These are phyloP conservation scores for Halcyon chelicuti DNA, from an alignment of 2,797 vertebrate species.

Conservation along the genomic window DNA sequence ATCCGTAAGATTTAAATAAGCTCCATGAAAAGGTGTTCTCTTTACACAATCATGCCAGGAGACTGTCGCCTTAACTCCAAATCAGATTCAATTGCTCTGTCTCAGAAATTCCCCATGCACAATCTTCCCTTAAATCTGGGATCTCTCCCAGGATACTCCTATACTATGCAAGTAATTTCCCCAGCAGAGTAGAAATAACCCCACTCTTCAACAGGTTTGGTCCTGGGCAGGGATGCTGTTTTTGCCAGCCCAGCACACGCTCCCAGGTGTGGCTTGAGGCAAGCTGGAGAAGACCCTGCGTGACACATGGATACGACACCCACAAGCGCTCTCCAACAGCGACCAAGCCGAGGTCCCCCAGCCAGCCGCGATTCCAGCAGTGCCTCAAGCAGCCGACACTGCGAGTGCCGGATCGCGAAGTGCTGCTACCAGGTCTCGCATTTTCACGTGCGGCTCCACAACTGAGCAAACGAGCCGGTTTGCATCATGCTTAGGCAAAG, in stretches of 20 bases:
- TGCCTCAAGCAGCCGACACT: not conserved
- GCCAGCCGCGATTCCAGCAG: not conserved
- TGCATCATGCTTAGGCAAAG: not conserved
- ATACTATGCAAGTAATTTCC: slow-evolving; percentile 46
- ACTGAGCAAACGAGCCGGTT: not conserved
- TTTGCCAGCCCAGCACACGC: not conserved
- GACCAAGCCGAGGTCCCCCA: not conserved
- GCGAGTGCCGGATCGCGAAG: not conserved
- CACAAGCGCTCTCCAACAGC: not conserved
- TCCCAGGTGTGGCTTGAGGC: accelerated
- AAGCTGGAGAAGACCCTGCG: not conserved
- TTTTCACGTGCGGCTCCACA: not conserved
- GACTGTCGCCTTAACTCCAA: not conserved
- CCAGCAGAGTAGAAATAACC: not conserved
- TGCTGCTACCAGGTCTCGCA: not conserved
- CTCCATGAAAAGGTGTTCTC: not conserved
- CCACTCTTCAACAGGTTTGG: not conserved
- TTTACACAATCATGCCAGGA: not conserved
- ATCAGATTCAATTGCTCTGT: not conserved
- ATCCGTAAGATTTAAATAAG: not conserved
- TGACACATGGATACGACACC: not conserved
- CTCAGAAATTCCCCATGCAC: slow-evolving; percentile 32
- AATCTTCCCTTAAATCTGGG: slow-evolving; percentile 46
- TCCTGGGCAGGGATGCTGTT: not conserved
- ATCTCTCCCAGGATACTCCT: slow-evolving; percentile 51